Conservation (phyloP, 2,797 vertebrate genomes). For the Tachyglossus aculeatus region DNA sequence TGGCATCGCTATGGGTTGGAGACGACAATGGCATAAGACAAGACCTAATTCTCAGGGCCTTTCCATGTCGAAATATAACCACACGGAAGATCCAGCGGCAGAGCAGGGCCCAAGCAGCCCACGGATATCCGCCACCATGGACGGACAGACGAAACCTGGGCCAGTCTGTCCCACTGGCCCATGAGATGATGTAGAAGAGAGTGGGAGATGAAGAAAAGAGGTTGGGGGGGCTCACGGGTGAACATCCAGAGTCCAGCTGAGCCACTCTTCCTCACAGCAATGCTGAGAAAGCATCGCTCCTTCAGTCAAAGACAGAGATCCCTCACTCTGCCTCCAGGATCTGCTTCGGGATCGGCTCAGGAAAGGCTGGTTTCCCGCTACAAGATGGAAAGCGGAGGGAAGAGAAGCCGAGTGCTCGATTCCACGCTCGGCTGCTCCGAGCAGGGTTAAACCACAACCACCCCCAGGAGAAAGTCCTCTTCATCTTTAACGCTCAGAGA, state of each 20-base stretch:
- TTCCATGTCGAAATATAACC: too few species aligned
- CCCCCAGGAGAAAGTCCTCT: constrained; percentile 55
- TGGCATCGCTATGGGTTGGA: too few species aligned
- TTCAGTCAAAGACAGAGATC: too few species aligned
- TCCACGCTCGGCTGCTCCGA: constrained; percentile 39
- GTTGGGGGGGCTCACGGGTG: accelerated
- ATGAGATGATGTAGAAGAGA: background rate
- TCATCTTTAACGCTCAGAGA: constrained; percentile 69
- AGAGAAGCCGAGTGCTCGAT: constrained; percentile 58
- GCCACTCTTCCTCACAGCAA: accelerated
- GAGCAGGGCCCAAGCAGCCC: too few species aligned
- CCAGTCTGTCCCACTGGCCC: too few species aligned
- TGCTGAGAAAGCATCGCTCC: accelerated
- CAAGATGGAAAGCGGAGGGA: constrained; percentile 23
- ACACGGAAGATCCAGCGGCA: too few species aligned
- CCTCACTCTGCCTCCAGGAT: background rate
- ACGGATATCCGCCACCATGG: too few species aligned
- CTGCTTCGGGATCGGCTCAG: background rate
- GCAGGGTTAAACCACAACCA: constrained; percentile 56
- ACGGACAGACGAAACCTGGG: too few species aligned
- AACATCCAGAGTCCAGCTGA: too few species aligned
- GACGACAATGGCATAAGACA: too few species aligned
- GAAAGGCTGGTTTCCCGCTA: background rate
- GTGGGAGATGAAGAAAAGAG: background rate
- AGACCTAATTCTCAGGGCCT: too few species aligned